Evolutionary conservation across 2,797 vertebrate species (phyloP), one percentile per base, ranked within the genome.

Genomic region (Diglossa cyanea): DNA sequence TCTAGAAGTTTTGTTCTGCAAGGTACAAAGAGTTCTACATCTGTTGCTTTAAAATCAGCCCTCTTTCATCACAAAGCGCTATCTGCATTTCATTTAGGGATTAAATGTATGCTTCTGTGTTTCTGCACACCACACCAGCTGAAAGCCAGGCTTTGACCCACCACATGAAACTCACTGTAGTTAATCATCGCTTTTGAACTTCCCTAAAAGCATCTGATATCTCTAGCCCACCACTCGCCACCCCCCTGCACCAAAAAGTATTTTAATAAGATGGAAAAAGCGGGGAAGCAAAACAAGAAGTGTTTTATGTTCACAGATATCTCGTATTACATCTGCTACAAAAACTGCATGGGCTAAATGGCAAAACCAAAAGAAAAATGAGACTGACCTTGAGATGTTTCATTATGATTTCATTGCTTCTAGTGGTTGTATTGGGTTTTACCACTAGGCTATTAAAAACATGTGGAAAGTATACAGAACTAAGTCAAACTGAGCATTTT

Each of bases 341-440:
- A 91, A 86, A 80, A 79, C 62, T 88, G 37, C 76, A 95, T 40
- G 73, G 62, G 44, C 66, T 91, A 86, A 72, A 96, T 75, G 60
- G 82, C 58, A 96, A 95, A 96, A 91, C 85, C 85, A 94, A 96
- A 97, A 93, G 93, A 90, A 94, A 96, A 96, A 91, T 2, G 83
- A 93, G 75, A 83, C 40, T 62, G 79, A 96, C 82, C 94, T 91
- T 80, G 68, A 96, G 94, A 96, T 81, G 45, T 96, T 96, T 96
- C 94, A 96, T 97, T 93, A 94, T 93, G 68, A 96, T 96, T 96
- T 96, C 96, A 97, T 83, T 94, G 89, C 85, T 93, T 81, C 91
- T 94, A 55, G 91, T 75, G 89, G 94, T 88, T 97, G 96, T 90
- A 79, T 67, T 95, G 94, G 44, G 48, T 93, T 96, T 90, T 95